Evolutionary conservation across 2,888 invertebrate species (phyloP).

Genomic region (Tethea ocularis): DNA sequence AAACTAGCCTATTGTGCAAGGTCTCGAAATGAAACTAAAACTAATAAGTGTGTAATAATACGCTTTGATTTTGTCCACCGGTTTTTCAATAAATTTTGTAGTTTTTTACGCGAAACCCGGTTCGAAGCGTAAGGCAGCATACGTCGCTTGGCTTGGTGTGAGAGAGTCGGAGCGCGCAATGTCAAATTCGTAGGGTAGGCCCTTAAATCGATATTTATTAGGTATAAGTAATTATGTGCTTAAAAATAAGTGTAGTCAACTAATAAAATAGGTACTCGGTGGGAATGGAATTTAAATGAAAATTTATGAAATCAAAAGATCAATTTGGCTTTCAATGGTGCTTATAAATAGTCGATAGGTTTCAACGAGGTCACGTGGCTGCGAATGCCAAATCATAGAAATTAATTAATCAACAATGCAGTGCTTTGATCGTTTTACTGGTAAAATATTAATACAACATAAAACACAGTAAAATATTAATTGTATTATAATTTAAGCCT

Average conservation of each 20-base stretch:
- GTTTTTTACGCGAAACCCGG: too few relatives aligned
- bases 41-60: too few relatives aligned
- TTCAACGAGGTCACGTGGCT: constrained; percentile 33
- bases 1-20: too few relatives aligned
- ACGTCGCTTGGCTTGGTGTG: too few relatives aligned
- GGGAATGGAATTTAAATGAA: constrained; percentile 41
- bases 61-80: too few relatives aligned
- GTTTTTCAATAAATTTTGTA: too few relatives aligned
- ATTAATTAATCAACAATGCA: constrained; percentile 40
- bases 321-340: constrained; percentile 49
- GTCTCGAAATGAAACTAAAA: too few relatives aligned
- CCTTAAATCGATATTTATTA: constrained; percentile 10
- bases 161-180: too few relatives aligned
- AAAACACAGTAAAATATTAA: background rate
- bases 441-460: background rate
- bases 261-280: constrained; percentile 14
- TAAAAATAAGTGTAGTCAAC: constrained; percentile 8
- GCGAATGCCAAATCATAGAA: constrained; percentile 35
- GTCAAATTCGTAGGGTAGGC: too few relatives aligned
- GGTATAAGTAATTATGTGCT: constrained; percentile 8
- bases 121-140: too few relatives aligned
- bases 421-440: constrained; percentile 14
- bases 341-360: constrained; percentile 44
- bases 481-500: background rate
- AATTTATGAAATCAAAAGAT: constrained; percentile 53